phyloP scores from a whole-genome alignment of 35 echinoderm and acorn worm species.

The Lytechinus variegatus region DNA sequence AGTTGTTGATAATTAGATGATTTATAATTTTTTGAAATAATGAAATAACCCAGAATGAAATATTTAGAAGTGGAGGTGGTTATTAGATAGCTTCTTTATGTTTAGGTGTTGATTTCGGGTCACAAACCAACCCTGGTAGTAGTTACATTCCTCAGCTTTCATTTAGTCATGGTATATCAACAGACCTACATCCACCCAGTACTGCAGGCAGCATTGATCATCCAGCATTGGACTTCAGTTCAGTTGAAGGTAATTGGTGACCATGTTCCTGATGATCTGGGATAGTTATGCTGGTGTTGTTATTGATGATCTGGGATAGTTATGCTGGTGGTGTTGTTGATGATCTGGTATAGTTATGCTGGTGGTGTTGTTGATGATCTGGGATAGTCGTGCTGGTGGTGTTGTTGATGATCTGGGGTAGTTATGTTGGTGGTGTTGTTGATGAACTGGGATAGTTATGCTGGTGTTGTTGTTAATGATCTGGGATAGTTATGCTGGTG shows the following conservation, averaged over 20 bases:
- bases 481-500: too few relatives aligned
- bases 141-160: slow-evolving; percentile 18
- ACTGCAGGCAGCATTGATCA: slow-evolving; percentile 95
- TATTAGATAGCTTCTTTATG: neutral
- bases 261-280: neutral
- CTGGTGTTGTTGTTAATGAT: neutral
- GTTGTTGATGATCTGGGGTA: neutral
- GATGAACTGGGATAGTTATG: neutral
- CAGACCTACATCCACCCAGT: slow-evolving; percentile 70
- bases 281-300: neutral
- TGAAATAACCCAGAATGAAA: too few relatives aligned
- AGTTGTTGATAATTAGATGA: too few relatives aligned
- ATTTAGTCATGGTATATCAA: slow-evolving; percentile 52
- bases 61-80: neutral
- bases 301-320: neutral
- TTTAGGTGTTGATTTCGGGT: slow-evolving; percentile 19
- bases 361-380: neutral
- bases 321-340: neutral
- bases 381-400: neutral
- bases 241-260: slow-evolving; percentile 81
- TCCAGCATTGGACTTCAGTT: slow-evolving; percentile 80
- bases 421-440: neutral
- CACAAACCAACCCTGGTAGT: neutral
- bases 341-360: neutral
- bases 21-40: too few relatives aligned